phyloP scores from a whole-genome alignment of 2,113 vertebrate species.

The Orcinus orca region DNA sequence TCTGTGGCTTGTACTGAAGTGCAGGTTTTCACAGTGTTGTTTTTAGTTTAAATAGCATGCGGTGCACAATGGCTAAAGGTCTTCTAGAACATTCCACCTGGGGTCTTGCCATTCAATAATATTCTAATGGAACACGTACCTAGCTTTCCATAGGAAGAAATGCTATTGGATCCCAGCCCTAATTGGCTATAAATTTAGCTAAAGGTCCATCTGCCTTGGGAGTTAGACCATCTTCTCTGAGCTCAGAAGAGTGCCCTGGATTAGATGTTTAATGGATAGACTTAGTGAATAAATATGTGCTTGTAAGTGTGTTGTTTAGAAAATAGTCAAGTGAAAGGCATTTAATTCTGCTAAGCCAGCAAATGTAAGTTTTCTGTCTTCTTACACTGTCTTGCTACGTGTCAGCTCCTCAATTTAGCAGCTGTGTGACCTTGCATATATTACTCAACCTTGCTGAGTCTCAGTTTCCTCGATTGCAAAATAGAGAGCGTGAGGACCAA shows the following conservation, averaged over 20 bases:
- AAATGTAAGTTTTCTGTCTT: not conserved
- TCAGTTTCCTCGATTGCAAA: slow-evolving; percentile 33
- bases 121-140: slow-evolving; percentile 54
- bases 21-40: slow-evolving; percentile 54
- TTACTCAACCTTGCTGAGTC: not conserved
- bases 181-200: slow-evolving; percentile 68
- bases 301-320: slow-evolving; percentile 31
- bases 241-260: not conserved
- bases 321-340: not conserved
- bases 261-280: slow-evolving; percentile 24
- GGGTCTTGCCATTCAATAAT: slow-evolving; percentile 61
- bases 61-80: slow-evolving; percentile 61
- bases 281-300: slow-evolving; percentile 46
- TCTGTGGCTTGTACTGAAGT: not conserved
- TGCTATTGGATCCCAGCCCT: slow-evolving; percentile 15
- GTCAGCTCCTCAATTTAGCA: not conserved
- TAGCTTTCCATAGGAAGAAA: slow-evolving; percentile 50
- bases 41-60: slow-evolving; percentile 71
- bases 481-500: not conserved
- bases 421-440: not conserved
- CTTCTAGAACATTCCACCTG: slow-evolving; percentile 59
- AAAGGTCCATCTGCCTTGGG: slow-evolving; percentile 38
- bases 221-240: slow-evolving; percentile 43
- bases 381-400: not conserved
- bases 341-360: slow-evolving; percentile 32